Base-by-base conservation (phyloP, 53 echinoderm and acorn worm genomes). In the Luidia sarsii region DNA sequence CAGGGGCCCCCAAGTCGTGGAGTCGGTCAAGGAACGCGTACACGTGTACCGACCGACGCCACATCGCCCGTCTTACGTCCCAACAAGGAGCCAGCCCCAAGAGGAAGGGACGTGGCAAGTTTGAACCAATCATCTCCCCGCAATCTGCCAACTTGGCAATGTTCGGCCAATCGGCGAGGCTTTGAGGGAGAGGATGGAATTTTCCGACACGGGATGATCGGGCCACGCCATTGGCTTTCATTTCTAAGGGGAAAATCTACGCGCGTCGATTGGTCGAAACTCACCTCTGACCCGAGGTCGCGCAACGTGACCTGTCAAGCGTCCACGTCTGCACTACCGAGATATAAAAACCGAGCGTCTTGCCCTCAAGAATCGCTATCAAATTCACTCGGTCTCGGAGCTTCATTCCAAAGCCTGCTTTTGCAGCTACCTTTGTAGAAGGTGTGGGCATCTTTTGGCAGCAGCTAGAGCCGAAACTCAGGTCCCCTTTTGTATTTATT, bases 21-120 rank as follows among this genome's bases (percentile, higher is more conserved):
- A 41, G 41, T 6, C 41, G 41, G 41, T 41, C 11, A 41, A 41
- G 11, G 41, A 7, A 41, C 41, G 41, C 41, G 41, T 41, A 11
- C 11, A 6, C 6, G 11, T 41, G 41, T 11, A 41, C 41, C 41
- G 41, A 4, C 14, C 14, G 27, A 30, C 33, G 22, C 57, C 57
- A 20, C 57, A 22, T 25, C 57, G 18, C 16, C 27, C 16, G 4
- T 8, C 18, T 56, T 56, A 8, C 22, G 5, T 22, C 57, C n/a
- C n/a, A n/a, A n/a, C n/a, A n/a, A n/a, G n/a, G n/a, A 14, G 25
- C 41, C 25, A 48, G 4, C 13, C 9, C n/a, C 28, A 23, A 20
- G 25, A 80, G 65, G 51, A 50, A 49, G 35, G 64, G 74, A 84
- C 84, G 84, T 84, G 84, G 84, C 84, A 63, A 84, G 71, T 73